Base-by-base conservation (phyloP, 2,797 vertebrate genomes). In the Alfaro cultratus region DNA sequence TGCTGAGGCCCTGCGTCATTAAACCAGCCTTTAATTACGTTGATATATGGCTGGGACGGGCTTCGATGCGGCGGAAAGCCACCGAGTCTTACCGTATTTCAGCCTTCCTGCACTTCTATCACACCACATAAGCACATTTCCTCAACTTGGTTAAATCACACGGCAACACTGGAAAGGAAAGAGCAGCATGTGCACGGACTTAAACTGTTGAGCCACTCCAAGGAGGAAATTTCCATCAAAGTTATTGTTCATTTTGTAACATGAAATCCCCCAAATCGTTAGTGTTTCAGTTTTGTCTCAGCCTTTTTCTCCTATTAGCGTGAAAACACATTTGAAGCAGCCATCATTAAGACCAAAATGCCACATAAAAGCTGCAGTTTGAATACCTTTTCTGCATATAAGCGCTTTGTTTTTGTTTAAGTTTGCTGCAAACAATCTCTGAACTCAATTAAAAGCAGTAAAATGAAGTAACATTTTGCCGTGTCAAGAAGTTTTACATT, bases 1-100 rank as follows among this genome's bases (percentile, higher is more conserved):
- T 98, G 97, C 96, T 96, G 96, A 97, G 97, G 97, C 97, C 96
- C 96, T 97, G 97, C 97, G 97, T 98, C 98, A 99, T 99, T 99
- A 99, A 97, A 96, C 97, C 97, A 92, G 96, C 97, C 97, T 97
- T 98, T 99, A 99, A 99, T 99, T 99, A 99, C 96, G 95, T 96
- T 98, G 98, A 99, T 98, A 97, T 98, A 99, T 97, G 96, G 96
- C 97, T 91, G 93, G 95, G 96, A 95, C 92, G 94, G 96, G 95
- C 94, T 95, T 95, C 93, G 93, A 90, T 88, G 83, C 87, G 79
- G 83, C 82, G 95, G 97, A 95, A 95, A 96, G 95, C 95, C 94
- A 96, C 95, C 95, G 95, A 96, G 95, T 96, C 86, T 78, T 80
- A 80, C 85, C 1, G 53, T 76, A 86, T 78, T 84, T 94, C 91